Percentiles rank a stretch among this genome's conserved stretches.
These are phyloP conservation scores for Andricus grossulariae DNA, from an alignment of 1,140 invertebrate genomes.

Conservation along the genomic window DNA sequence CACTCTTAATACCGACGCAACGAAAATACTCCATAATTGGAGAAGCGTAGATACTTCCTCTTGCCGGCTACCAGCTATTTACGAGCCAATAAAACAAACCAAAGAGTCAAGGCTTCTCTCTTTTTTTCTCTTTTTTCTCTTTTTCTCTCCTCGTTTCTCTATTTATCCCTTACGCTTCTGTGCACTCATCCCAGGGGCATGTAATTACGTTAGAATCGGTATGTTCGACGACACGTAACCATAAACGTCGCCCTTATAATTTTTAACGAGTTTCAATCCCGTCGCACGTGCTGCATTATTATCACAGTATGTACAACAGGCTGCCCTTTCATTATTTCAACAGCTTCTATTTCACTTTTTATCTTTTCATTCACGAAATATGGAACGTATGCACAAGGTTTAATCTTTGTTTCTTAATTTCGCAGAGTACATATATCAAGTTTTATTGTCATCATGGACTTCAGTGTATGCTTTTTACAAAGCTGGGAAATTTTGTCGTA, in stretches of 20 bases:
- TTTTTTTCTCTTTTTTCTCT: not conserved
- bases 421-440: too few relatives aligned
- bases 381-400: too few relatives aligned
- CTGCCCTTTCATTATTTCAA: not conserved
- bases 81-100: conserved; percentile 56
- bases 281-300: conserved; percentile 23
- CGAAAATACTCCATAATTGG: conserved; percentile 54
- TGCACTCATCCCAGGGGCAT: conserved; percentile 17
- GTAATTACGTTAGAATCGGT: conserved; percentile 28
- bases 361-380: not conserved
- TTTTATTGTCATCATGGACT: too few relatives aligned
- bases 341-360: not conserved
- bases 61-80: conserved; percentile 52
- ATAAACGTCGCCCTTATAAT: conserved; percentile 26
- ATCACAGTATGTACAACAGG: not conserved
- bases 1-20: conserved; percentile 53
- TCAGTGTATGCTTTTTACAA: too few relatives aligned
- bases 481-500: too few relatives aligned
- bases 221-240: conserved; percentile 13
- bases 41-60: conserved; percentile 45
- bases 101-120: conserved; percentile 20
- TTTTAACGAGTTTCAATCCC: conserved; percentile 21
- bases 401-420: too few relatives aligned
- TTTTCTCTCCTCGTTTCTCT: not conserved
- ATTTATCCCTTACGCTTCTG: not conserved